Percentiles rank a stretch among this genome's conserved stretches.
These are phyloP conservation scores for Hyles lineata DNA, from an alignment of 2,888 invertebrate genomes.

Conservation along the genomic window DNA sequence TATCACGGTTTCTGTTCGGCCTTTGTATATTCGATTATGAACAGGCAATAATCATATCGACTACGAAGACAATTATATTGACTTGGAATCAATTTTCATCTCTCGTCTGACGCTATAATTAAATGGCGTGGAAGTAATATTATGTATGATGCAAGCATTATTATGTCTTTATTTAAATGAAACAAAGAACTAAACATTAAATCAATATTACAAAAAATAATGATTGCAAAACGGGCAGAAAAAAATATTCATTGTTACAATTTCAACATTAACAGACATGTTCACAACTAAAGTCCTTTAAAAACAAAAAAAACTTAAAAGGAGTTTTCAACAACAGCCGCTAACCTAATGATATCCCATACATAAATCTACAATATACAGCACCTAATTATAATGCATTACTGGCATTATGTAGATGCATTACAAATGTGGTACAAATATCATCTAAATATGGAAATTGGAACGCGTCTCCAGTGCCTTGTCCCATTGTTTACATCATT, in stretches of 20 bases:
- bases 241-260: neutral
- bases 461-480: conserved; percentile 4
- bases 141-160: no score
- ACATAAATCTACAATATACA: neutral
- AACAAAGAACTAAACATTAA: no score
- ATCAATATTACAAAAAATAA: no score
- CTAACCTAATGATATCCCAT: neutral
- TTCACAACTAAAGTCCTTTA: neutral
- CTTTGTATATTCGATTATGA: no score
- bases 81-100: no score
- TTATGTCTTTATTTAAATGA: no score
- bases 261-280: neutral
- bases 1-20: no score
- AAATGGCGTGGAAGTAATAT: no score
- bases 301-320: neutral
- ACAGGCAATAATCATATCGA: no score
- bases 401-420: neutral
- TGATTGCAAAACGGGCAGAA: no score
- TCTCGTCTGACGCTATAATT: no score
- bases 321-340: neutral
- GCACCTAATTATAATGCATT: conserved; percentile 8
- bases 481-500: conserved; percentile 20
- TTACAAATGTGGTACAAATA: conserved; percentile 1
- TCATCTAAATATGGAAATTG: conserved; percentile 23
- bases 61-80: no score